A percentile compares a stretch with the other conserved stretches of the same genome.
Conservation (phyloP, 2,113 vertebrate genomes). For the Gymnocephalus cernua region DNA sequence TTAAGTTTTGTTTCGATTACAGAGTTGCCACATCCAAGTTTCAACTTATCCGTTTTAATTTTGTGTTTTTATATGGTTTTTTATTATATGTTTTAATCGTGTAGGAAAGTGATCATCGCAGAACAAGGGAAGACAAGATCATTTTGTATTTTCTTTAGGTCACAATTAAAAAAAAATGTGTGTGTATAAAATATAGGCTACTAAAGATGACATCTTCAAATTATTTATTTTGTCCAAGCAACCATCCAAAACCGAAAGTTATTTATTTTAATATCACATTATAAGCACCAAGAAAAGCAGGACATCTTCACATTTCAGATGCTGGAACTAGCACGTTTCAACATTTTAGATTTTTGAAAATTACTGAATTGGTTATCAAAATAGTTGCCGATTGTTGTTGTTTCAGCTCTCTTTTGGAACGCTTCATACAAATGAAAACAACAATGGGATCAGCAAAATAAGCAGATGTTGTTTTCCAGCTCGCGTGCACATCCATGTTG, state of each 20-base stretch:
- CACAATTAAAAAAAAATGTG: not conserved
- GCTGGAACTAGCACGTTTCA: not conserved
- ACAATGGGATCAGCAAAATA: not conserved
- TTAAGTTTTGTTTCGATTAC: not conserved
- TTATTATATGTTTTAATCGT: no score
- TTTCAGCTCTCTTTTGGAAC: not conserved
- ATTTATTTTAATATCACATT: not conserved
- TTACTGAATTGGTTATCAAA: not conserved
- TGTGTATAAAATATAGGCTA: no score
- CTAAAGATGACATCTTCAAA: not conserved
- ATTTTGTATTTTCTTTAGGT: not conserved
- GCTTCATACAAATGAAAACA: not conserved
- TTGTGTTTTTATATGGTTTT: no score
- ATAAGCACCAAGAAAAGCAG: not conserved
- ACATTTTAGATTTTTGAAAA: not conserved
- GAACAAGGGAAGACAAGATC: no score
- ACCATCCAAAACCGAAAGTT: no score
- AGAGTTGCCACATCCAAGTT: not conserved
- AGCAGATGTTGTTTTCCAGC: constrained; percentile 77
- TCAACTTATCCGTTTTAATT: not conserved
- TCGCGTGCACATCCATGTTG: constrained; percentile 89
- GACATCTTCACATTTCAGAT: not conserved
- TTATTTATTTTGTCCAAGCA: not conserved
- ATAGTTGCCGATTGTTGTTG: not conserved
- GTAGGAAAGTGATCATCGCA: no score